phyloP scores from a whole-genome alignment of 2,113 vertebrate genomes.

The Lamprotornis superbus region DNA sequence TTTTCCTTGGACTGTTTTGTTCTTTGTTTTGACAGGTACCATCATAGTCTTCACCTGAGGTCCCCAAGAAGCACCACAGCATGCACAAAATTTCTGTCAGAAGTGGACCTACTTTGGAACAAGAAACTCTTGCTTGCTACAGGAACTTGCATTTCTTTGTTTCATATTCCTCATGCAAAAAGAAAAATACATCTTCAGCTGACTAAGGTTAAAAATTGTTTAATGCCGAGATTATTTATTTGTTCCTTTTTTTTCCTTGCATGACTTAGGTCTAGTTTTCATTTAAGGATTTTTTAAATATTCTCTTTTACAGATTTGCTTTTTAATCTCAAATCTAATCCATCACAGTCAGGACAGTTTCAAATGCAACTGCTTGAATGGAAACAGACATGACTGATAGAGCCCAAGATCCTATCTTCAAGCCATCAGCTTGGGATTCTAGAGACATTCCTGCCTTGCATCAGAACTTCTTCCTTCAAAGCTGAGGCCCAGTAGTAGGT shows the following conservation, averaged over 20 bases:
- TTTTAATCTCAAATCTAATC: conserved; percentile 15
- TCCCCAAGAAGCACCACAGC: background rate
- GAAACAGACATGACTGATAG: background rate
- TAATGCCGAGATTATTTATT: background rate
- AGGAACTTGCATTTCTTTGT: background rate
- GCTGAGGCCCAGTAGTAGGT: background rate
- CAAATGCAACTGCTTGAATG: background rate
- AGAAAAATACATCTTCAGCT: background rate
- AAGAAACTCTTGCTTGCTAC: background rate
- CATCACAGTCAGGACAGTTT: background rate
- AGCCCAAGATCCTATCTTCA: background rate
- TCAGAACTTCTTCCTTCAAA: background rate
- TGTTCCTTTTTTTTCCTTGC: background rate
- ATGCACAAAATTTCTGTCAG: background rate
- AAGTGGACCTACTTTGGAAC: background rate
- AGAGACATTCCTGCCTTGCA: background rate
- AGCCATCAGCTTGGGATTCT: background rate
- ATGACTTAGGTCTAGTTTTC: background rate
- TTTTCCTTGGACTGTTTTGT: background rate
- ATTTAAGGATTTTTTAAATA: background rate
- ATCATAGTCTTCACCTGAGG: background rate
- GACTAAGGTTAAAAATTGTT: background rate
- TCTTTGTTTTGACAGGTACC: background rate
- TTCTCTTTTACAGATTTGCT: background rate
- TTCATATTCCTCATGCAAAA: background rate